Evolutionary conservation across 2,113 vertebrate genomes (phyloP).

Genomic region (Oplegnathus fasciatus): DNA sequence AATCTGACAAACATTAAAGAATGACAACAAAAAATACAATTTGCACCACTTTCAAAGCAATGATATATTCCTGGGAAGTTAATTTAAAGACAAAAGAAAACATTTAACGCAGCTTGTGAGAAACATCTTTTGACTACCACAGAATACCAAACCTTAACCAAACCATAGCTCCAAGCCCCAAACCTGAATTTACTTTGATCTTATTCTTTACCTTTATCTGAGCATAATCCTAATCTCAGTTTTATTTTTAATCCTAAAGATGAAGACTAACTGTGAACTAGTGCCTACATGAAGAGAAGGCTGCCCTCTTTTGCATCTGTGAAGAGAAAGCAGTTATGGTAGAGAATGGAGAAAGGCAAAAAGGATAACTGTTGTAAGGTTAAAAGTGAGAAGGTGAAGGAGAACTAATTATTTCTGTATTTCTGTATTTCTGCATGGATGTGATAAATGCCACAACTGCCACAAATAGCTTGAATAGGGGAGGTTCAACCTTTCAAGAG

Average conservation of each 20-base stretch:
- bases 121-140: no score
- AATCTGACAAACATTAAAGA: background rate
- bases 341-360: background rate
- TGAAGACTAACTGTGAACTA: background rate
- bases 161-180: no score
- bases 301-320: no score
- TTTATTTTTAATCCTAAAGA: background rate
- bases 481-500: slow-evolving; percentile 19
- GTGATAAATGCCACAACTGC: slow-evolving; percentile 10
- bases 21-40: background rate
- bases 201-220: background rate
- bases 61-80: background rate
- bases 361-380: background rate
- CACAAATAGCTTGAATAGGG: background rate
- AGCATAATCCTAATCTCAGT: background rate
- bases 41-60: background rate
- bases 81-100: no score
- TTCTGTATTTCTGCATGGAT: background rate
- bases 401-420: background rate
- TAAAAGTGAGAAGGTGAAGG: background rate
- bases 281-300: background rate
- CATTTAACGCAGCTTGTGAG: no score
- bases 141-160: no score
- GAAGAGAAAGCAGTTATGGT: background rate
- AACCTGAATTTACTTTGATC: background rate